Evolutionary conservation across 1,140 invertebrate genomes (phyloP).

Genomic region (Trypoxylus dichotomus): DNA sequence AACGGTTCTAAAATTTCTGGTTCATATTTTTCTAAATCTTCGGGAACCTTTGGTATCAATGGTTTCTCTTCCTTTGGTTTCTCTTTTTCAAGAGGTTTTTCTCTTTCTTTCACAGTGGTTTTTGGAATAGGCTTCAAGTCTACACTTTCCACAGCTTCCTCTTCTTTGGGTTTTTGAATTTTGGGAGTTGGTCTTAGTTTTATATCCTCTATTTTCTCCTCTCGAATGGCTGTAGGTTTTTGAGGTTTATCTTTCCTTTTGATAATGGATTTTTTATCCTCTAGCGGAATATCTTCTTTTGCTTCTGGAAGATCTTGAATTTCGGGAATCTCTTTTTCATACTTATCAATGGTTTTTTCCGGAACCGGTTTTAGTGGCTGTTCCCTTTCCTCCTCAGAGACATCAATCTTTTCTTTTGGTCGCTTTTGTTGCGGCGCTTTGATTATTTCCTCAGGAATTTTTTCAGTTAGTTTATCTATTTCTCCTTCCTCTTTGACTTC

Average conservation of each 20-base stretch:
- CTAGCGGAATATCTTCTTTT: conserved; percentile 44
- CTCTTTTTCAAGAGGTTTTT: conserved; percentile 6
- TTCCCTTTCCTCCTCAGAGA: conserved; percentile 49
- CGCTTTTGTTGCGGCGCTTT: conserved; percentile 43
- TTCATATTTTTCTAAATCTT: conserved; percentile 43
- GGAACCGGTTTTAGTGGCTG: conserved; percentile 53
- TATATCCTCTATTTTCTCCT: conserved; percentile 43
- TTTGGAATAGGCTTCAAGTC: conserved; percentile 49
- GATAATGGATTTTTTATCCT: conserved; percentile 2
- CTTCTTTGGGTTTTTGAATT: conserved; percentile 38
- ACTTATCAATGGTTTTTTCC: conserved; percentile 38
- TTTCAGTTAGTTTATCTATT: conserved; percentile 43
- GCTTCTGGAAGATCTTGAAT: conserved; percentile 53
- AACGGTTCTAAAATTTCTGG: conserved; percentile 43
- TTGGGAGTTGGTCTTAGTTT: conserved; percentile 38
- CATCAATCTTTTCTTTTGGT: conserved; percentile 46
- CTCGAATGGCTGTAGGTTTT: not conserved
- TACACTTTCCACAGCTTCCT: conserved; percentile 33
- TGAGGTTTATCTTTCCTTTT: conserved; percentile 37
- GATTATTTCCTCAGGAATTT: conserved; percentile 42
- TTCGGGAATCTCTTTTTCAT: conserved; percentile 39
- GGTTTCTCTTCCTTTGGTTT: conserved; percentile 32
- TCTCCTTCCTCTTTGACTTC: conserved; percentile 49
- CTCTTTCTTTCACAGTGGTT: conserved; percentile 33
- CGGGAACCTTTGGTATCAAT: conserved; percentile 34